A percentile compares a stretch with the other conserved stretches of the same genome.
These are phyloP conservation scores for Tolypeutes matacus DNA, from an alignment of 2,797 vertebrate species.

Conservation along the genomic window DNA sequence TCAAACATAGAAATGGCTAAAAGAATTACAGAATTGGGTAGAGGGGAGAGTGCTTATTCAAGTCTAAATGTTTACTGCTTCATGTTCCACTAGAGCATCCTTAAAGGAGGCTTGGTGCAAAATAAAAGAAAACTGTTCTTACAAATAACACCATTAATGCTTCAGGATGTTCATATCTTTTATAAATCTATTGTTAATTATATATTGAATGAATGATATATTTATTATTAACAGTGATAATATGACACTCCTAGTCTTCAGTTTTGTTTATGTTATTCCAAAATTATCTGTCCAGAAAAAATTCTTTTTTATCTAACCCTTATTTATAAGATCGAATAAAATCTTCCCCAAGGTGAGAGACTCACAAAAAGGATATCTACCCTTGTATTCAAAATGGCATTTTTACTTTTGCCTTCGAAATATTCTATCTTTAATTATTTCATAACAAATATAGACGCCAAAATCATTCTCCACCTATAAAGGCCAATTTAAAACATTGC, in stretches of 20 bases:
- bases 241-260: constrained; percentile 35
- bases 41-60: not conserved
- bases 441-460: not conserved
- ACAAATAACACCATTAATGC: constrained; percentile 25
- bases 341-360: not conserved
- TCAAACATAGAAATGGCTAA: constrained; percentile 18
- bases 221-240: constrained; percentile 56
- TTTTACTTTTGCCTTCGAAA: not conserved
- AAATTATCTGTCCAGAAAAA: constrained; percentile 43
- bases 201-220: not conserved
- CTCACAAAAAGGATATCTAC: constrained; percentile 11
- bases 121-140: constrained; percentile 38
- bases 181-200: constrained; percentile 28
- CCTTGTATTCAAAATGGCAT: not conserved
- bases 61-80: constrained; percentile 43
- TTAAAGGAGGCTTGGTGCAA: not conserved
- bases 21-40: constrained; percentile 32
- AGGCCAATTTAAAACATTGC: not conserved
- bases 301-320: not conserved
- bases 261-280: constrained; percentile 57
- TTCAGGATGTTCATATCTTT: constrained; percentile 39
- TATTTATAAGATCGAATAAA: constrained; percentile 38
- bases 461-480: not conserved
- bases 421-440: constrained; percentile 50
- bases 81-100: constrained; percentile 36